Conservation (phyloP, 92 coral and sea anemone species). For the Nematostella vectensis region DNA sequence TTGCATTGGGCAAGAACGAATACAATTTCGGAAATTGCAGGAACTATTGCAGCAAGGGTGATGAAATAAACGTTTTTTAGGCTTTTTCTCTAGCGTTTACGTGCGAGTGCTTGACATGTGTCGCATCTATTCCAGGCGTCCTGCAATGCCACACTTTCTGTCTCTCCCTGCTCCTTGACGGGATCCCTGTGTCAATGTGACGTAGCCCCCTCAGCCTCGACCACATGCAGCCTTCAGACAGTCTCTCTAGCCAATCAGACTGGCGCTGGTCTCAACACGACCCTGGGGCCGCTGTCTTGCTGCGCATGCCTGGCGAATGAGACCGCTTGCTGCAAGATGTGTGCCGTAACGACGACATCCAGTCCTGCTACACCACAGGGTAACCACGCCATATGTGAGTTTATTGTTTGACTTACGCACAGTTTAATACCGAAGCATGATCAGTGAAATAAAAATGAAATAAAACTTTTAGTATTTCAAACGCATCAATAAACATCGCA, state of each 20-base stretch:
- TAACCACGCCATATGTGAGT: neutral
- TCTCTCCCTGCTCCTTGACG: conserved; percentile 1
- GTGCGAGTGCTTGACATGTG: too few relatives aligned
- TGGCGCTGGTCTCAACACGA: conserved; percentile 10
- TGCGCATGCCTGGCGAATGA: conserved; percentile 33
- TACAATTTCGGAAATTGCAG: too few relatives aligned
- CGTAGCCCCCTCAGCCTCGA: conserved; percentile 6
- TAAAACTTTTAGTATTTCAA: too few relatives aligned
- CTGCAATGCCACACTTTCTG: conserved; percentile 7
- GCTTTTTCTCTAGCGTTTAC: too few relatives aligned
- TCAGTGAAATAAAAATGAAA: too few relatives aligned
- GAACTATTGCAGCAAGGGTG: too few relatives aligned
- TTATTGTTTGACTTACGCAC: neutral
- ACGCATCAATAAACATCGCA: too few relatives aligned
- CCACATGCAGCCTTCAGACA: conserved; percentile 30
- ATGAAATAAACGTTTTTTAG: too few relatives aligned
- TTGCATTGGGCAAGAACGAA: too few relatives aligned
- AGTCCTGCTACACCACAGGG: neutral
- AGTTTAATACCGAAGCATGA: neutral
- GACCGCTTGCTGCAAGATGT: conserved; percentile 45
- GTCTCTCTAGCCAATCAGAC: conserved; percentile 23
- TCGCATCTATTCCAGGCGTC: conserved; percentile 21
- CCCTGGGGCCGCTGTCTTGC: conserved; percentile 30
- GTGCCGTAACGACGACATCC: conserved; percentile 16
- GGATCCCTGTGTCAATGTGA: conserved; percentile 21